A percentile compares a stretch with the other conserved stretches of the same genome.
phyloP scores from a whole-genome alignment of 2,888 invertebrate species.

The Habroteleia sp. region DNA sequence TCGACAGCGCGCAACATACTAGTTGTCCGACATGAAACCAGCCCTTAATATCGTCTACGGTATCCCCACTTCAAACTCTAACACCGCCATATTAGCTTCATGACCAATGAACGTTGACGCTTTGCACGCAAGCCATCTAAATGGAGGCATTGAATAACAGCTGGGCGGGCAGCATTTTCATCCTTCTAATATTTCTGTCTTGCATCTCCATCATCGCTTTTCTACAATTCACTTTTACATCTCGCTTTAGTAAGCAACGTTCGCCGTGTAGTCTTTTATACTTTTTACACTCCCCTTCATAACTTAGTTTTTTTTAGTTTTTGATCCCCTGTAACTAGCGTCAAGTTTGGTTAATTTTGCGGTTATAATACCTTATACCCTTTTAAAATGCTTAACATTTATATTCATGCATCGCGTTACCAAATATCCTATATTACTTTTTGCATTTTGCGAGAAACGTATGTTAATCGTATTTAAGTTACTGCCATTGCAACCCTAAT shows the following conservation, averaged over 20 bases:
- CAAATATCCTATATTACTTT: no score
- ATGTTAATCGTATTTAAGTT: no score
- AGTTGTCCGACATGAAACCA: conserved; percentile 78
- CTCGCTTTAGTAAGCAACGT: conserved; percentile 59
- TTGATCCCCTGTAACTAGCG: no score
- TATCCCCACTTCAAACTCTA: conserved; percentile 74
- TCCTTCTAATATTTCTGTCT: conserved; percentile 69
- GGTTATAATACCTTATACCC: no score
- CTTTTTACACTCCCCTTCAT: conserved; percentile 58
- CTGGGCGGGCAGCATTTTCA: conserved; percentile 80
- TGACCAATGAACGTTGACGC: conserved; percentile 81
- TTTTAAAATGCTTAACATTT: no score
- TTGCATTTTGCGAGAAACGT: no score
- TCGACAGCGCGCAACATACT: conserved; percentile 83
- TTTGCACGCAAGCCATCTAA: conserved; percentile 77
- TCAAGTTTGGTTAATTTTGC: no score
- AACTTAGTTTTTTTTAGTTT: no score
- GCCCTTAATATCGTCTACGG: conserved; percentile 78
- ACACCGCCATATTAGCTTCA: conserved; percentile 81
- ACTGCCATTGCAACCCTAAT: no score
- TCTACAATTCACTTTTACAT: conserved; percentile 60
- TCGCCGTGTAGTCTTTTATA: conserved; percentile 36
- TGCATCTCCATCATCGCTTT: conserved; percentile 58
- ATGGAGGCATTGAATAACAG: conserved; percentile 77
- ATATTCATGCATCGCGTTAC: no score